Conservation (phyloP, 2,797 vertebrate genomes). For the Manis crassicaudata region DNA sequence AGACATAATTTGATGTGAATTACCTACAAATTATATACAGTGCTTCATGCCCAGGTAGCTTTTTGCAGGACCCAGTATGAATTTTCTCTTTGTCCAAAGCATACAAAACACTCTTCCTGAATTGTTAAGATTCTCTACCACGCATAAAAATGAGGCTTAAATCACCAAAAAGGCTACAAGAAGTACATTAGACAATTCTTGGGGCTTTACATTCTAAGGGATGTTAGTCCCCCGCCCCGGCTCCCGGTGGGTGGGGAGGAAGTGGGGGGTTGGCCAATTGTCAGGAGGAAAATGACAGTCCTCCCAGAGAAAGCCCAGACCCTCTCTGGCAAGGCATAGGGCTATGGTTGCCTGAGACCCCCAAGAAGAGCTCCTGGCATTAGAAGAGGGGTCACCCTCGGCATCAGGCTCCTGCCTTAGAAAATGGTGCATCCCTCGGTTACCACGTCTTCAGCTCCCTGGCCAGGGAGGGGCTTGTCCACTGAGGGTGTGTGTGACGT, state of each 20-base stretch:
- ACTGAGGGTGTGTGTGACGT: neutral
- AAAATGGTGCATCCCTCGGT: neutral
- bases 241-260: neutral
- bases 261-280: neutral
- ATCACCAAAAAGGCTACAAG: constrained; percentile 53
- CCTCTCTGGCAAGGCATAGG: neutral
- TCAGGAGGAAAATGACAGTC: neutral
- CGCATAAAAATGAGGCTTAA: constrained; percentile 58
- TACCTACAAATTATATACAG: constrained; percentile 71
- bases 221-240: neutral
- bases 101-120: constrained; percentile 61
- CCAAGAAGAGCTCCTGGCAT: neutral
- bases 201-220: neutral
- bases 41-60: constrained; percentile 51
- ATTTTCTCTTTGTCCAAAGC: constrained; percentile 70
- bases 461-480: no score
- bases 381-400: neutral
- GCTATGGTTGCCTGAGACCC: neutral
- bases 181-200: neutral
- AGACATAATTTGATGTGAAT: constrained; percentile 76
- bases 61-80: constrained; percentile 67
- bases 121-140: constrained; percentile 55
- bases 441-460: neutral
- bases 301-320: neutral
- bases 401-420: rapidly evolving